A percentile compares a stretch with the other conserved stretches of the same genome.
Conservation (phyloP, 2,113 vertebrate genomes). For the Arenaria interpres region DNA sequence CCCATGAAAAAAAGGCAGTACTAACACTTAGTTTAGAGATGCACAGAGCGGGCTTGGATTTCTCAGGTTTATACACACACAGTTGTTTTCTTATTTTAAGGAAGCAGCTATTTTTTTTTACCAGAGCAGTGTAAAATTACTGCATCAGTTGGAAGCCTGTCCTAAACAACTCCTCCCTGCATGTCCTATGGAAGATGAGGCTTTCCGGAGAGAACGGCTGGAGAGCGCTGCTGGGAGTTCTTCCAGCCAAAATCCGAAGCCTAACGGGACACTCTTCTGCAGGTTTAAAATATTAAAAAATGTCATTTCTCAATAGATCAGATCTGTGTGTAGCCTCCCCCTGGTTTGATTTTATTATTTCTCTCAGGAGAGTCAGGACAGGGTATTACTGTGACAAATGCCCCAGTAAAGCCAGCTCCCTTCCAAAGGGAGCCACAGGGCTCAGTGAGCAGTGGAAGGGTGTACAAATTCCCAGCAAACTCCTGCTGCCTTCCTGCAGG, state of each 20-base stretch:
- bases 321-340: not conserved
- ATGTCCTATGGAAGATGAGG: not conserved
- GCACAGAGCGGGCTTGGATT: not conserved
- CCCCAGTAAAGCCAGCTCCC: not conserved
- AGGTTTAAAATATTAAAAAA: not conserved
- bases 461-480: accelerated
- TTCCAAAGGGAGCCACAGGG: not conserved
- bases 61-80: not conserved
- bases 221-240: accelerated
- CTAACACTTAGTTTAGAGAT: not conserved
- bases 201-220: not conserved
- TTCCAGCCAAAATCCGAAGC: not conserved
- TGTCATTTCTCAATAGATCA: accelerated
- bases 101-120: not conserved
- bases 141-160: not conserved
- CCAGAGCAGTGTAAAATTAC: not conserved
- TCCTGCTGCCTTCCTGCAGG: accelerated
- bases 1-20: not conserved
- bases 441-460: not conserved
- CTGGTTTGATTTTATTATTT: accelerated
- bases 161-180: not conserved
- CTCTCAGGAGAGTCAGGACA: accelerated
- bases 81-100: not conserved
- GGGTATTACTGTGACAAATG: not conserved
- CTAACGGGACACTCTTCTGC: accelerated